These are phyloP conservation scores for Alviniconcha strummeri DNA, from an alignment of 2,888 invertebrate species.

Conservation along the genomic window DNA sequence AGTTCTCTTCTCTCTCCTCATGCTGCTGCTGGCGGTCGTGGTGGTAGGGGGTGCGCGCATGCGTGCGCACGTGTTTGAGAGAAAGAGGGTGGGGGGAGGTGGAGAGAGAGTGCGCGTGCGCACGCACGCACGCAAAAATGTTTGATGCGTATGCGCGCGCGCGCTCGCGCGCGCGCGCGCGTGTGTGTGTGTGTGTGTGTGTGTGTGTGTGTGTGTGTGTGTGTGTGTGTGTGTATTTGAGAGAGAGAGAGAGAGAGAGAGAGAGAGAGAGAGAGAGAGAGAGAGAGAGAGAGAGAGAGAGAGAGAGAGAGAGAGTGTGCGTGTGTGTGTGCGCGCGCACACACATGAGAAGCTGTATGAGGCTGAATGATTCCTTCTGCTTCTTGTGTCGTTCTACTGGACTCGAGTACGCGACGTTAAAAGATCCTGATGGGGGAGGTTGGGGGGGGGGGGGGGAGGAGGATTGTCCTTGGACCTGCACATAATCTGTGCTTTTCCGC, in stretches of 20 bases:
- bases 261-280: neutral
- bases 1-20: neutral
- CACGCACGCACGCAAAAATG: neutral
- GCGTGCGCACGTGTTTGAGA: neutral
- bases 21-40: neutral
- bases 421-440: too few species aligned
- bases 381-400: too few species aligned
- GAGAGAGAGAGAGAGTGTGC: too few species aligned
- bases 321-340: too few species aligned
- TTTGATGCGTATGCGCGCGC: neutral
- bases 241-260: neutral
- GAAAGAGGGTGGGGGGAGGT: neutral
- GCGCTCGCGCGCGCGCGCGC: neutral
- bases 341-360: too few species aligned
- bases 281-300: too few species aligned
- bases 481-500: conserved; percentile 29
- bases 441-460: too few species aligned
- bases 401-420: too few species aligned
- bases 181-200: neutral
- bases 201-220: neutral
- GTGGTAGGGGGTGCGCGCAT: neutral
- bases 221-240: neutral
- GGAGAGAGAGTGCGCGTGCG: neutral
- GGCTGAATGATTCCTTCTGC: too few species aligned
- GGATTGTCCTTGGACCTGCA: neutral